Percentiles rank a stretch among this genome's conserved stretches.
phyloP scores from a whole-genome alignment of 2,113 vertebrate species.

The Piaya cayana region DNA sequence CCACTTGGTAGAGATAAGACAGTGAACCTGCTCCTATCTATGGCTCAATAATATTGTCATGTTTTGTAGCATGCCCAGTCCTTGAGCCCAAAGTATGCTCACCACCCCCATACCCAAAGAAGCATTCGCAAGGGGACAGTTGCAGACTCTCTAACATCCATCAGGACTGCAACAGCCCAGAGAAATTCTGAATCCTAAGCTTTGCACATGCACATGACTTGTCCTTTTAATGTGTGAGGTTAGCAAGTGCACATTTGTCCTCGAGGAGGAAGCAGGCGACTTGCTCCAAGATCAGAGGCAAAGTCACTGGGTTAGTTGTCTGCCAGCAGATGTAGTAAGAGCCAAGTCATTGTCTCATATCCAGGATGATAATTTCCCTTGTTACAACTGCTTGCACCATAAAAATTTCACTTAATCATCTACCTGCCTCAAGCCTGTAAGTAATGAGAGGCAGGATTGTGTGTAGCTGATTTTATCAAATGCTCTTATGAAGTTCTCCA shows the following conservation, averaged over 20 bases:
- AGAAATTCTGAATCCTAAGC: background rate
- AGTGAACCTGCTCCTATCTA: background rate
- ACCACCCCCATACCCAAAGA: background rate
- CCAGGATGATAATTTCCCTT: constrained; percentile 61
- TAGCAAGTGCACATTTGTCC: background rate
- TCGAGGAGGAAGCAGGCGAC: background rate
- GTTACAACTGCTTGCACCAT: constrained; percentile 34
- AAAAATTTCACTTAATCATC: constrained; percentile 67
- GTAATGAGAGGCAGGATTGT: constrained; percentile 33
- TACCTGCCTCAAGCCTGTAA: constrained; percentile 46
- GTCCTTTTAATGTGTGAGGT: background rate
- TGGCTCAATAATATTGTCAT: background rate
- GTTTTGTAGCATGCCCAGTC: background rate
- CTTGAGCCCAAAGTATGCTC: background rate
- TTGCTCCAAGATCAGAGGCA: constrained; percentile 53
- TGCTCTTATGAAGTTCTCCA: constrained; percentile 30
- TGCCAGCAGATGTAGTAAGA: constrained; percentile 36
- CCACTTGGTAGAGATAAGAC: background rate
- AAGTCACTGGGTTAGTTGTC: constrained; percentile 26
- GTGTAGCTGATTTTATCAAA: constrained; percentile 56
- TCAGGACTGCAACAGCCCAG: background rate
- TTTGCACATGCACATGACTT: background rate
- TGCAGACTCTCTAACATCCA: background rate
- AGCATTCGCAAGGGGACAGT: background rate
- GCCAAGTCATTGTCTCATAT: constrained; percentile 50